Percentiles rank a stretch among this genome's conserved stretches.
Conservation (phyloP, 2,797 vertebrate genomes). For the Acipenser transmontanus region DNA sequence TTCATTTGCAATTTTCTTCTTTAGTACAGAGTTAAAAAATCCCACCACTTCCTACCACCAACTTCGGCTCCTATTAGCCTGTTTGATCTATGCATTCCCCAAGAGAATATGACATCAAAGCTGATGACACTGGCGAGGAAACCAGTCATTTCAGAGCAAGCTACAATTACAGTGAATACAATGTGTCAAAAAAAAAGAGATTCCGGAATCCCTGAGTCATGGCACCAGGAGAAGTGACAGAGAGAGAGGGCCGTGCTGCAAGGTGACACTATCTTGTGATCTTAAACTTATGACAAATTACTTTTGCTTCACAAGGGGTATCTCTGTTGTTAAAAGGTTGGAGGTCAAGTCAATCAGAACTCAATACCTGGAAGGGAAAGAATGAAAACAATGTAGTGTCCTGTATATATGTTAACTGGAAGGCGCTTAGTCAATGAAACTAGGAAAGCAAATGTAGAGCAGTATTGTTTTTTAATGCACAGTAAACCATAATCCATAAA, state of each 20-base stretch:
- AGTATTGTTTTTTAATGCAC: too few relatives aligned
- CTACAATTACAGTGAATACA: conserved; percentile 56
- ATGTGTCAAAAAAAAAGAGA: conserved; percentile 43
- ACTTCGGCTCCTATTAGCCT: conserved; percentile 29
- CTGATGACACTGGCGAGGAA: conserved; percentile 34
- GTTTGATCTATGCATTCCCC: conserved; percentile 39
- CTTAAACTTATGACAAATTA: conserved; percentile 38
- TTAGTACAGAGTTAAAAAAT: conserved; percentile 14
- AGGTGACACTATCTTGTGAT: conserved; percentile 43
- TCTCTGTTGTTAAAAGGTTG: conserved; percentile 37
- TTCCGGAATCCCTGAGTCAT: conserved; percentile 33
- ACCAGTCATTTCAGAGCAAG: conserved; percentile 27
- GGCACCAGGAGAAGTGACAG: conserved; percentile 27
- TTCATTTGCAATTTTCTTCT: too few relatives aligned
- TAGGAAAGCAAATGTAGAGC: too few relatives aligned
- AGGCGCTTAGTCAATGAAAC: too few relatives aligned
- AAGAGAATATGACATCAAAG: conserved; percentile 28
- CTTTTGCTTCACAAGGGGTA: conserved; percentile 36
- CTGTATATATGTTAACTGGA: too few relatives aligned
- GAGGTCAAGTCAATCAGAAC: conserved; percentile 42
- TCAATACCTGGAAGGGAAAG: conserved; percentile 28
- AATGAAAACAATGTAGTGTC: neutral
- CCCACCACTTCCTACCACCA: conserved; percentile 30
- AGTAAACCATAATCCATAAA: too few relatives aligned
- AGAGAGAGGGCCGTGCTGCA: conserved; percentile 31